Evolutionary conservation across 2,797 vertebrate species (phyloP).

Genomic region (Phaenicophaeus curvirostris): DNA sequence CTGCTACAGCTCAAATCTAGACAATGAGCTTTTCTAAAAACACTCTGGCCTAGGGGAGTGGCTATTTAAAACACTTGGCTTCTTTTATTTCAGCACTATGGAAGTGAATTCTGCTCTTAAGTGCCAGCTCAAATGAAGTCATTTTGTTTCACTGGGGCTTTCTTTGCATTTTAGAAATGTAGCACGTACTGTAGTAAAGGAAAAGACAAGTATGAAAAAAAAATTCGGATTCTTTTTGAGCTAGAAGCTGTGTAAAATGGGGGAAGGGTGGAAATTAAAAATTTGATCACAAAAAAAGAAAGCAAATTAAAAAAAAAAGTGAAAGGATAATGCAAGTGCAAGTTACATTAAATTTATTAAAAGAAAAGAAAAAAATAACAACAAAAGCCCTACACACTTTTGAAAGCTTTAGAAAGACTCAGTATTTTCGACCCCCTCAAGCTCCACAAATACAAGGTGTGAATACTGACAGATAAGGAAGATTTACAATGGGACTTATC

Average conservation of each 20-base stretch:
- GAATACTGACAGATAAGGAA: constrained; percentile 6
- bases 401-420: constrained; percentile 21
- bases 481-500: neutral
- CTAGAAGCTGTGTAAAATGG: neutral
- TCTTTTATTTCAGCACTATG: constrained; percentile 86
- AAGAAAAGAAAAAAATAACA: too few relatives aligned
- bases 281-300: neutral
- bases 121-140: constrained; percentile 83
- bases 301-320: neutral
- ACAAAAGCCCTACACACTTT: neutral
- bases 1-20: constrained; percentile 76
- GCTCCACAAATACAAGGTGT: constrained; percentile 14
- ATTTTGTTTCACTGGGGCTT: constrained; percentile 77
- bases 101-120: constrained; percentile 82
- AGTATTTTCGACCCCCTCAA: constrained; percentile 16
- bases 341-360: constrained; percentile 2
- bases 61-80: constrained; percentile 90
- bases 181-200: constrained; percentile 19
- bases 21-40: constrained; percentile 86
- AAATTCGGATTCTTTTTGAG: neutral
- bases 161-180: constrained; percentile 72
- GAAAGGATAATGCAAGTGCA: neutral
- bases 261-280: neutral
- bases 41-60: constrained; percentile 83
- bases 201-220: constrained; percentile 12